Evolutionary conservation across 35 echinoderm and acorn worm species (phyloP).

Genomic region (Hemicentrotus pulcherrimus): DNA sequence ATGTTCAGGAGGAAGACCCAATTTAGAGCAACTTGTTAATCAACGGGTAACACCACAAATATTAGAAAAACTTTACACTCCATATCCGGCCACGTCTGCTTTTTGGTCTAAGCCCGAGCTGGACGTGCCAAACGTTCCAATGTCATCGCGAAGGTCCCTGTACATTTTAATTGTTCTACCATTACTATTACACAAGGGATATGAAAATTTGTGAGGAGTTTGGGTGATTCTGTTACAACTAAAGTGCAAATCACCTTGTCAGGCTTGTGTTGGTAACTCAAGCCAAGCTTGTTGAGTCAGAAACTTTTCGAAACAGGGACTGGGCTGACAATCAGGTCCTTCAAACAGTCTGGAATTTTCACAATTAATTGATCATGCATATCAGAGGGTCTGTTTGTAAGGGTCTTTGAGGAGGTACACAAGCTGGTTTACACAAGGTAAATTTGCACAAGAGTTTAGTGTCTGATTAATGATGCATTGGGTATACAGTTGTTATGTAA

Average conservation of each 20-base stretch:
- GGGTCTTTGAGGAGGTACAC: neutral
- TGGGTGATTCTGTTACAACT: neutral
- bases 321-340: neutral
- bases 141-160: neutral
- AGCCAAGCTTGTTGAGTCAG: neutral
- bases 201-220: neutral
- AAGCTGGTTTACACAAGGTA: neutral
- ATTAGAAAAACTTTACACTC: neutral
- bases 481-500: neutral
- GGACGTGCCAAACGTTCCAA: neutral
- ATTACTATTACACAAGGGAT: neutral
- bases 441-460: neutral
- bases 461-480: neutral
- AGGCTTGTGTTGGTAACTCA: neutral
- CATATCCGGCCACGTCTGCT: neutral
- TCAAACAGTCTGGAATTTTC: neutral
- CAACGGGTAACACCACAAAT: neutral
- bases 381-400: neutral
- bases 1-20: neutral
- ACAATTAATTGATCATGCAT: neutral
- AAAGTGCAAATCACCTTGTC: neutral
- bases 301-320: too few relatives aligned
- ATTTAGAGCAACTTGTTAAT: conserved; percentile 14
- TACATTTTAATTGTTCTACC: neutral
- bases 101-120: neutral